Percentiles rank a stretch among this genome's conserved stretches.
phyloP scores from a whole-genome alignment of 2,888 invertebrate species.

The Melipona beecheii region DNA sequence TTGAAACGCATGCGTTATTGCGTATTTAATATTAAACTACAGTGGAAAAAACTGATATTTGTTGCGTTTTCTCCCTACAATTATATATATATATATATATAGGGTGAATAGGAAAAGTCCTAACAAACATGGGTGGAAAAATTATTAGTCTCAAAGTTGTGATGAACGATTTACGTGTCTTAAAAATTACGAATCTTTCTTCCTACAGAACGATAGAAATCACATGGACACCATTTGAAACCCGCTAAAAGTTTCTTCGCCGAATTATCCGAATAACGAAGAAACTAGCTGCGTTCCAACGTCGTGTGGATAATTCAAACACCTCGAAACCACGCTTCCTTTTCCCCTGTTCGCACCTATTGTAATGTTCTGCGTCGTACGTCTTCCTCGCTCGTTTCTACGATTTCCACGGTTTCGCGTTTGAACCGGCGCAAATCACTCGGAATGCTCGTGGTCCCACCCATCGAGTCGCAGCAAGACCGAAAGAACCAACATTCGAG shows the following conservation, averaged over 20 bases:
- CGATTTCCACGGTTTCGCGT: background rate
- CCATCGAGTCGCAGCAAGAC: constrained; percentile 7
- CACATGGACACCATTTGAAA: too few relatives aligned
- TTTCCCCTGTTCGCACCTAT: too few relatives aligned
- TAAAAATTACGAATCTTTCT: too few relatives aligned
- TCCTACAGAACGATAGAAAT: too few relatives aligned
- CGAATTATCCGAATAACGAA: background rate
- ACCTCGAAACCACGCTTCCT: background rate
- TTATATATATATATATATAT: too few relatives aligned
- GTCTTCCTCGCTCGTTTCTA: background rate
- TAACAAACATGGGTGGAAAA: too few relatives aligned
- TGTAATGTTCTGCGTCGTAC: background rate
- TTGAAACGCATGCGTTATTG: too few relatives aligned
- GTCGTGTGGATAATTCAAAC: too few relatives aligned
- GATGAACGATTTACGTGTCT: too few relatives aligned
- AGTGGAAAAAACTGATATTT: too few relatives aligned
- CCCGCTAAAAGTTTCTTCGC: background rate
- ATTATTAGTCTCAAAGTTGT: too few relatives aligned
- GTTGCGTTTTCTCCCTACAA: background rate
- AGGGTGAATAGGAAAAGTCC: too few relatives aligned
- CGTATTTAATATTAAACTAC: background rate
- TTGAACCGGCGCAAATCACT: background rate
- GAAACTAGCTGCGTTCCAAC: background rate
- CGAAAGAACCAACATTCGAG: constrained; percentile 37
- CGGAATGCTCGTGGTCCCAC: background rate